Conservation (phyloP, 2,797 vertebrate species). For the Peromyscus aztecus region DNA sequence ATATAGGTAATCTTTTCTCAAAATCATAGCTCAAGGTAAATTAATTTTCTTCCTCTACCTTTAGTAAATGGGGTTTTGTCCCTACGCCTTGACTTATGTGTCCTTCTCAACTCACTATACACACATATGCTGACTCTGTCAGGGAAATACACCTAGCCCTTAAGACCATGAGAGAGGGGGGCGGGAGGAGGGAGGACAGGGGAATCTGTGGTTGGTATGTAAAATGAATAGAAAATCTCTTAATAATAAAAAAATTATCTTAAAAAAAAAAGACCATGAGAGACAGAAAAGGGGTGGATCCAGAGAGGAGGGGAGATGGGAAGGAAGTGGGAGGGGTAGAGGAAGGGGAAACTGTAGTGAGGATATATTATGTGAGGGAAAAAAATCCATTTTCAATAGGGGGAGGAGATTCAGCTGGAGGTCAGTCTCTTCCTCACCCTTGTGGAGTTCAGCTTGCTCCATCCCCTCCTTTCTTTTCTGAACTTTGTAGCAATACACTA, state of each 20-base stretch:
- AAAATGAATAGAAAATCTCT: too few species aligned
- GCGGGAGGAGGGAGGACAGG: neutral
- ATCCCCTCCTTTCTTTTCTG: too few species aligned
- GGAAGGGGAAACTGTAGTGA: too few species aligned
- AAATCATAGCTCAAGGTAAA: neutral
- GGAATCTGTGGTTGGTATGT: too few species aligned
- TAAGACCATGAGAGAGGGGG: neutral
- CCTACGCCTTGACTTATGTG: neutral
- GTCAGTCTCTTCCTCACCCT: too few species aligned
- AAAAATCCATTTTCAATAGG: neutral
- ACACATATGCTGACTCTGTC: too few species aligned
- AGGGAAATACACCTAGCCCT: neutral
- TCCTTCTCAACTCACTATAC: fast-evolving
- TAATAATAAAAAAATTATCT: too few species aligned
- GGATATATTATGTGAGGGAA: neutral
- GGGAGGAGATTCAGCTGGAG: too few species aligned
- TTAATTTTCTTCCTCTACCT: neutral
- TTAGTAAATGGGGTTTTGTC: neutral
- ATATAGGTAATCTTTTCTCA: neutral
- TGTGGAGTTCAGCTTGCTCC: too few species aligned
- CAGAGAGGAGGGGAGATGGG: neutral
- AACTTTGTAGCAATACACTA: too few species aligned
- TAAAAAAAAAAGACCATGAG: neutral
- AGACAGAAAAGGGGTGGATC: too few species aligned
- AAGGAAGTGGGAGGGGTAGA: neutral